Evolutionary conservation across 2,888 invertebrate species (phyloP), one percentile per base, ranked within the genome.

Genomic region (Philhelius pedissequus): DNA sequence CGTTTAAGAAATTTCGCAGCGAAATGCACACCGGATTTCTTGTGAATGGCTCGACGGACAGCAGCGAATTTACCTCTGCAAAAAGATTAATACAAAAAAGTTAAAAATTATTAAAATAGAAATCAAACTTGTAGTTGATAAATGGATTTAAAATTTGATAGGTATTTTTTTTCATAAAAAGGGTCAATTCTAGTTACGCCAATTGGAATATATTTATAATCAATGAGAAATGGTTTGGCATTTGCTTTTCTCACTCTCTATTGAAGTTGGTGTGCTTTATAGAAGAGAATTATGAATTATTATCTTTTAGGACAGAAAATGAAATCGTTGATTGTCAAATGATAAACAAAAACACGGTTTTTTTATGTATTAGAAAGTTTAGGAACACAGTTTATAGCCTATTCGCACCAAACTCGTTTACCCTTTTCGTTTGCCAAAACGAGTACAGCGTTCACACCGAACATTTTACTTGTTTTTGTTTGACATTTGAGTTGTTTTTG

Each of bases 61-160:
- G 98, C 96, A 60, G 98, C 98, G 92, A 98, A 99, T 93, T 98
- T 98, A 70, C 99, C 99, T 92, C 99, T 99, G 95, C n/a, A 95
- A 94, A 87, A 87, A 87, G 87, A 87, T 86, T 87, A 87, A 83
- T 73, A 80, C 73, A 52, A 69, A 68, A 84, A 20, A 5, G n/a
- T n/a, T n/a, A n/a, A 11, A 60, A 27, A 56, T 32, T 18, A 13
- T 64, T 15, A 64, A 58, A 77, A 69, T 62, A 43, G 32, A 76
- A 66, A 70, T 40, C 22, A n/a, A n/a, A 58, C 48, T 45, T 18
- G 9, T 32, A 45, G 45, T 62, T 73, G 73, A 62, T 77, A 68
- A 71, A 71, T 70, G 70, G 45, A 25, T 48, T n/a, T 20, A 66
- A 66, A 76, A 54, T 25, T 56, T 13, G 22, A n/a, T 38, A 35